Evolutionary conservation across 2,113 vertebrate genomes (phyloP), one percentile per base, ranked within the genome.

Genomic region (Tinamus guttatus): DNA sequence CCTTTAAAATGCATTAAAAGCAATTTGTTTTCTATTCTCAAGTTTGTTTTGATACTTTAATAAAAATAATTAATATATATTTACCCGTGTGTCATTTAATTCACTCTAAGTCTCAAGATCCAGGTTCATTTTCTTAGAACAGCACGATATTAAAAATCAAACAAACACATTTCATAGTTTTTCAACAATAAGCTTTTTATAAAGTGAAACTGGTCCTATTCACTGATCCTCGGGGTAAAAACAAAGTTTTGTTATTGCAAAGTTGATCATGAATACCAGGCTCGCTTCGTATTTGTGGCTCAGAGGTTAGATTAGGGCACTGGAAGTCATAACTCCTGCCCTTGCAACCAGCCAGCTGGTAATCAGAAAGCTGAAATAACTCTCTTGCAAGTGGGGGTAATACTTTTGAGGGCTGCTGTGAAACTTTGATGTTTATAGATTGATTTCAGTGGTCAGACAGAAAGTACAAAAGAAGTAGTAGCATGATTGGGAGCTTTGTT

Each of bases 1-100:
- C 76, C 67, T 94, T 91, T 76, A 88, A 91, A 95, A 96, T 91
- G 83, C 89, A 81, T 97, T 95, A 74, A 90, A 95, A 94, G 60
- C 68, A 78, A 75, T 96, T 97, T 97, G 77, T 97, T 97, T 98
- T 97, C 84, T 97, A 97, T 96, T 94, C 79, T 94, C 49, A 78
- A 94, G 81, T 95, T 97, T 97, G 93, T 98, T 98, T 97, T 98
- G 95, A 97, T 97, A 97, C 93, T 98, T 98, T 96, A 97, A 97
- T 98, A 97, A 97, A 97, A 98, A 97, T 36, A 93, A 77, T 95
- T 96, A 97, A 97, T 97, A 95, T 93, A 93, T 92, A 80, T 91
- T 93, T 93, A 92, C 73, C 94, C 41, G 41, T 0, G 95, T 94
- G 93, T 97, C 88, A 67, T 79, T 95, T 96, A 90, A 90, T 97